Conservation (phyloP, 2,888 invertebrate genomes). For the Eupithecia dodoneata region DNA sequence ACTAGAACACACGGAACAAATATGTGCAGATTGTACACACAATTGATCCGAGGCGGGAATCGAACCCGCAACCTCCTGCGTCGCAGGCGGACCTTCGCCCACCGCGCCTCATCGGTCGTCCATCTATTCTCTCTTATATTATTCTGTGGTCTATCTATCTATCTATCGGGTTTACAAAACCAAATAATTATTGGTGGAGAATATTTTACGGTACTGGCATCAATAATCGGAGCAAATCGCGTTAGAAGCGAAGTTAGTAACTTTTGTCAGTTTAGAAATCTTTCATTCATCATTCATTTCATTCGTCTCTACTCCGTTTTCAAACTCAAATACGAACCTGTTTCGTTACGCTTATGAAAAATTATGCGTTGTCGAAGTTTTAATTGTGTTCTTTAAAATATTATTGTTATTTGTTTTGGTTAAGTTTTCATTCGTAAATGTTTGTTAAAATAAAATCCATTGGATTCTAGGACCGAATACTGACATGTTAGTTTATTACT, state of each 20-base stretch:
- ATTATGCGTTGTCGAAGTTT: too few relatives aligned
- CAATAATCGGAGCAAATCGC: background rate
- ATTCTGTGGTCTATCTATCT: too few relatives aligned
- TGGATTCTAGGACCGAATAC: too few relatives aligned
- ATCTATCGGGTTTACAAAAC: background rate
- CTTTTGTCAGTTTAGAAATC: background rate
- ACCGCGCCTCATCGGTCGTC: too few relatives aligned
- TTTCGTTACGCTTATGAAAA: background rate
- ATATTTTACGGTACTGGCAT: background rate
- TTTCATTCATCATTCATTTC: background rate
- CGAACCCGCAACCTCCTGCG: too few relatives aligned
- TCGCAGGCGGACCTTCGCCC: too few relatives aligned
- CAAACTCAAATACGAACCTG: background rate
- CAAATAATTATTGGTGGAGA: background rate
- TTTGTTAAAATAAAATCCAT: too few relatives aligned
- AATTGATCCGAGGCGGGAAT: too few relatives aligned
- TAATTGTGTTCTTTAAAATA: background rate
- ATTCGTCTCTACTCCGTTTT: background rate
- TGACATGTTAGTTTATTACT: background rate
- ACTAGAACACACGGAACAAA: too few relatives aligned
- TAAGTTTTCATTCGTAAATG: too few relatives aligned
- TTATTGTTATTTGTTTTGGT: background rate
- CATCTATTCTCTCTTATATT: too few relatives aligned
- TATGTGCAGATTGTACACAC: too few relatives aligned
- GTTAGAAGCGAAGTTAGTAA: background rate